A percentile compares a stretch with the other conserved stretches of the same genome.
Conservation (phyloP, 2,113 vertebrate species). For the Dasyprocta punctata region DNA sequence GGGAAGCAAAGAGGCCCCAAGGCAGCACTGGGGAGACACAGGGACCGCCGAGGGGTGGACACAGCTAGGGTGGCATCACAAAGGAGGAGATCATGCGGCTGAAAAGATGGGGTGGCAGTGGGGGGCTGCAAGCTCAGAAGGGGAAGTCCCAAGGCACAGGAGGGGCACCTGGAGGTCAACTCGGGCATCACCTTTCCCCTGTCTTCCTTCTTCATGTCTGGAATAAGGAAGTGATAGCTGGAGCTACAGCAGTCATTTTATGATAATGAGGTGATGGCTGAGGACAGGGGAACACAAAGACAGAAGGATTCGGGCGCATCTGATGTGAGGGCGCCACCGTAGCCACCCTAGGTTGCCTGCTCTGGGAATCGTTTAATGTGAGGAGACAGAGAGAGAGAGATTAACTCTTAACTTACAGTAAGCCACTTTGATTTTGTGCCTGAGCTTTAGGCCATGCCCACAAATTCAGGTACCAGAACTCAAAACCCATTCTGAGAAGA, state of each 20-base stretch:
- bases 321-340: background rate
- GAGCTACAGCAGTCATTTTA: slow-evolving; percentile 25
- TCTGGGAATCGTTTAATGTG: background rate
- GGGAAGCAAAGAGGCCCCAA: background rate
- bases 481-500: background rate
- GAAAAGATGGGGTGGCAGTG: background rate
- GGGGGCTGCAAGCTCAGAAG: background rate
- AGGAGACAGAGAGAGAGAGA: background rate
- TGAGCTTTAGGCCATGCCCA: fast-evolving
- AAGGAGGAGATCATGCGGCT: background rate
- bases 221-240: background rate
- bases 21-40: background rate
- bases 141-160: background rate
- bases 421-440: background rate
- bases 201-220: slow-evolving; percentile 15
- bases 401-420: background rate
- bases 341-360: background rate
- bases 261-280: slow-evolving; percentile 14
- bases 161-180: background rate
- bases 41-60: background rate
- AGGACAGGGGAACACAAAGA: background rate
- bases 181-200: slow-evolving; percentile 30
- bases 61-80: background rate
- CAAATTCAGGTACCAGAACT: background rate
- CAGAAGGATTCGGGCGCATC: background rate